Evolutionary conservation across 1,140 invertebrate species (phyloP).

Genomic region (Asobara japonica): DNA sequence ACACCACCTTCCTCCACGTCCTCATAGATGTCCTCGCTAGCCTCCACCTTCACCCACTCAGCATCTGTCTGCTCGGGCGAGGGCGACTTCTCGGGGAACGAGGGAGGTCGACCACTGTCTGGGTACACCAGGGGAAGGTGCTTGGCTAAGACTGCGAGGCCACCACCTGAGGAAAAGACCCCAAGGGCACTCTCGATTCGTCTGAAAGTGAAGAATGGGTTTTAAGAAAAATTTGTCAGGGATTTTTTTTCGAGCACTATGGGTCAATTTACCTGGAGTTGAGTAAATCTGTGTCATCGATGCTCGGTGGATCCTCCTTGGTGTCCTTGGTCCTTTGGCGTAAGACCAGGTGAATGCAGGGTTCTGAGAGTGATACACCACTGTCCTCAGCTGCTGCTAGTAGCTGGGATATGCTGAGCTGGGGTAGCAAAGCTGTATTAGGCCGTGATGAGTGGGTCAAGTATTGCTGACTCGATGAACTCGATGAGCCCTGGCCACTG

Average conservation of each 20-base stretch:
- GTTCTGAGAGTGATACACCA: slow-evolving; percentile 69
- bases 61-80: slow-evolving; percentile 66
- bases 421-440: slow-evolving; percentile 65
- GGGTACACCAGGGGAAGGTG: slow-evolving; percentile 87
- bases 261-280: slow-evolving; percentile 65
- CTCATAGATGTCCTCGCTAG: slow-evolving; percentile 78
- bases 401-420: slow-evolving; percentile 73
- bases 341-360: slow-evolving; percentile 66
- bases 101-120: slow-evolving; percentile 71
- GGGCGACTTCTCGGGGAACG: slow-evolving; percentile 66
- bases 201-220: slow-evolving; percentile 54
- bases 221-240: slow-evolving; percentile 36
- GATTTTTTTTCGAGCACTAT: not conserved
- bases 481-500: slow-evolving; percentile 43
- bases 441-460: slow-evolving; percentile 63
- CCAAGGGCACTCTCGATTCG: slow-evolving; percentile 76
- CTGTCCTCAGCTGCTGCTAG: slow-evolving; percentile 69
- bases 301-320: slow-evolving; percentile 53
- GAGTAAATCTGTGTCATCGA: slow-evolving; percentile 45
- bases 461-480: slow-evolving; percentile 58
- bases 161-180: slow-evolving; percentile 85
- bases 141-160: slow-evolving; percentile 86
- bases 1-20: slow-evolving; percentile 68
- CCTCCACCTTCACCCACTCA: slow-evolving; percentile 85
- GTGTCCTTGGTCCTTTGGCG: slow-evolving; percentile 58